Conservation (phyloP, 2,113 vertebrate genomes). For the Caloenas nicobarica region DNA sequence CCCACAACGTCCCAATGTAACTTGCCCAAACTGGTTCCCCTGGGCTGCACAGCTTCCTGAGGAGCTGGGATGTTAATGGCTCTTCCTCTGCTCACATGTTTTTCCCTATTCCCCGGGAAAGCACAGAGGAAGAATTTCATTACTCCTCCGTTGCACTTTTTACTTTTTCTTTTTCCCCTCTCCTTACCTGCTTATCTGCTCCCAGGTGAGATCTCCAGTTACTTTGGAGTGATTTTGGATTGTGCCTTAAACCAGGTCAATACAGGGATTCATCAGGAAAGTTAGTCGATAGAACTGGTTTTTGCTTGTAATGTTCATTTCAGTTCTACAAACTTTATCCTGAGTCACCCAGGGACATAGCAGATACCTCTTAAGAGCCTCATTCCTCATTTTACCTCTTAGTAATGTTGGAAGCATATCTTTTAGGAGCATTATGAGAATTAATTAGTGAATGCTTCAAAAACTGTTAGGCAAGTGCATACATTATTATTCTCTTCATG, state of each 20-base stretch:
- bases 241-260: not conserved
- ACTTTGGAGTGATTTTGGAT: not conserved
- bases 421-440: constrained; percentile 50
- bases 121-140: not conserved
- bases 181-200: not conserved
- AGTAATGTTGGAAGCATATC: constrained; percentile 20
- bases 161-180: not conserved
- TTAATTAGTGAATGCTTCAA: constrained; percentile 35
- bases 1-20: no score
- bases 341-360: not conserved
- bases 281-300: not conserved
- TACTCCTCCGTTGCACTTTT: not conserved
- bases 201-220: not conserved
- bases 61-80: not conserved
- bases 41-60: fast-evolving
- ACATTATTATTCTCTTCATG: constrained; percentile 1
- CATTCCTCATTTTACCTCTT: constrained; percentile 31
- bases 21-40: not conserved
- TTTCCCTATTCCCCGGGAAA: not conserved
- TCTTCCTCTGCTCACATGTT: not conserved
- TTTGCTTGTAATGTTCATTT: not conserved
- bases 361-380: not conserved
- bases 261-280: not conserved
- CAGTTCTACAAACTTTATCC: not conserved
- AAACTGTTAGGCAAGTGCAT: constrained; percentile 15